These are phyloP conservation scores for Cryptus viduatorius DNA, from an alignment of 2,888 invertebrate species.

Conservation along the genomic window DNA sequence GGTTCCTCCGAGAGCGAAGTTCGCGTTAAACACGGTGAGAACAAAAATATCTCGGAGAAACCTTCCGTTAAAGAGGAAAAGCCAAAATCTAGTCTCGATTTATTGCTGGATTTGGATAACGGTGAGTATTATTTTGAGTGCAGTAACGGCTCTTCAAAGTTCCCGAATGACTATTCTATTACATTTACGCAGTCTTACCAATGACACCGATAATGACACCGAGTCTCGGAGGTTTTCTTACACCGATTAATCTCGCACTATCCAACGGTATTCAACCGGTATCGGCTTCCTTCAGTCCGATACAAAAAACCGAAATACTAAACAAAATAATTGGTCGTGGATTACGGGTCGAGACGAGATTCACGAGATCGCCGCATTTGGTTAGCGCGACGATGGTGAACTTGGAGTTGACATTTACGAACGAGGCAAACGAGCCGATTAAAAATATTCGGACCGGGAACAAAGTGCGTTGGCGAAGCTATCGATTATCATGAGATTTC, in stretches of 20 bases:
- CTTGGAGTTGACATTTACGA: conserved; percentile 92
- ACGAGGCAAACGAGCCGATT: conserved; percentile 89
- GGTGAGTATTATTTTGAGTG: conserved; percentile 84
- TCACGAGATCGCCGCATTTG: conserved; percentile 92
- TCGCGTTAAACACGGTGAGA: conserved; percentile 73
- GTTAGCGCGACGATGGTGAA: conserved; percentile 93
- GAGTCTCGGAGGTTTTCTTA: conserved; percentile 92
- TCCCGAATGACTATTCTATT: conserved; percentile 74
- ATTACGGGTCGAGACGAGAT: conserved; percentile 88
- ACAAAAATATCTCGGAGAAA: conserved; percentile 79
- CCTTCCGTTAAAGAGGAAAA: conserved; percentile 85
- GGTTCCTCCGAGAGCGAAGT: conserved; percentile 78
- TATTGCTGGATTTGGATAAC: conserved; percentile 93
- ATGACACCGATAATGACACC: conserved; percentile 93
- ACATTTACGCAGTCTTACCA: conserved; percentile 86
- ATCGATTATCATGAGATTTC: conserved; percentile 58
- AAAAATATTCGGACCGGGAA: conserved; percentile 90
- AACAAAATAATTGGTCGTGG: conserved; percentile 91
- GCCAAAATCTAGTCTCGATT: conserved; percentile 90
- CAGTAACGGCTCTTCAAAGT: neutral
- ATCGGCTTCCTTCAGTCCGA: conserved; percentile 87
- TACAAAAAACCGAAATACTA: conserved; percentile 88
- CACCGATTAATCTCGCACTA: conserved; percentile 86
- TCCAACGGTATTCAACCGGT: conserved; percentile 85
- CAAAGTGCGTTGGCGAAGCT: conserved; percentile 90